phyloP scores from a whole-genome alignment of 2,797 vertebrate genomes.

The Antennarius maculatus region DNA sequence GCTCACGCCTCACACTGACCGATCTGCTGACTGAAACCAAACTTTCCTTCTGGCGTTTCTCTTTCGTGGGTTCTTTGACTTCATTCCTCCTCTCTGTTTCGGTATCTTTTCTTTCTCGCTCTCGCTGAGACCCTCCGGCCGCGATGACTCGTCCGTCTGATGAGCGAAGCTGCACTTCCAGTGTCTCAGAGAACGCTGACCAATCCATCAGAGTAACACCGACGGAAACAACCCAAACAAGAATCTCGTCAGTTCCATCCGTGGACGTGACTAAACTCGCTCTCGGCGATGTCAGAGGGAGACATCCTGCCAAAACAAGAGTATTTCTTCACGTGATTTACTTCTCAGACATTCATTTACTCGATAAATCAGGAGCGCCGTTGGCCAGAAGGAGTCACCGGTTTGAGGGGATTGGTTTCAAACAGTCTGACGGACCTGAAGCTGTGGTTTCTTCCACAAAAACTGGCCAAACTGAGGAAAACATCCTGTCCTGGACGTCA shows the following conservation, averaged over 20 bases:
- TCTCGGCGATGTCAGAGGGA: conserved; percentile 27
- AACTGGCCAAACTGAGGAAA: conserved; percentile 22
- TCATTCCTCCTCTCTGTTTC: conserved; percentile 23
- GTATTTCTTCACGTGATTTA: conserved; percentile 6
- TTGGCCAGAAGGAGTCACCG: conserved; percentile 30
- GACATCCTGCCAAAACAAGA: conserved; percentile 12
- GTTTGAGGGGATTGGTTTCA: conserved; percentile 40
- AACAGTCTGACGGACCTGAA: conserved; percentile 47
- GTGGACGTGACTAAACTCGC: conserved; percentile 16
- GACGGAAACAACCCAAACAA: conserved; percentile 27
- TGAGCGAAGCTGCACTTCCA: conserved; percentile 36
- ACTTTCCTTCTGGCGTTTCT: neutral
- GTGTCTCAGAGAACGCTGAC: conserved; percentile 46
- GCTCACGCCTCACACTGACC: conserved; percentile 6
- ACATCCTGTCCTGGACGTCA: conserved; percentile 21
- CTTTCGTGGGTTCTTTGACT: neutral
- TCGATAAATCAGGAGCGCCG: conserved; percentile 38
- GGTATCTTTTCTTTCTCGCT: conserved; percentile 29
- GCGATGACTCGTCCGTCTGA: conserved; percentile 50
- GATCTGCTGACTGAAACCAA: conserved; percentile 11
- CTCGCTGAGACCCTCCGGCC: conserved; percentile 39
- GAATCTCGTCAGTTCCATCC: conserved; percentile 19
- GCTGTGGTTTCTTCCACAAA: conserved; percentile 26
- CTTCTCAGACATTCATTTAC: conserved; percentile 22
- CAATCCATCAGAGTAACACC: conserved; percentile 43